Evolutionary conservation across 2,888 invertebrate species (phyloP).

Genomic region (Epirrhoe alternata): DNA sequence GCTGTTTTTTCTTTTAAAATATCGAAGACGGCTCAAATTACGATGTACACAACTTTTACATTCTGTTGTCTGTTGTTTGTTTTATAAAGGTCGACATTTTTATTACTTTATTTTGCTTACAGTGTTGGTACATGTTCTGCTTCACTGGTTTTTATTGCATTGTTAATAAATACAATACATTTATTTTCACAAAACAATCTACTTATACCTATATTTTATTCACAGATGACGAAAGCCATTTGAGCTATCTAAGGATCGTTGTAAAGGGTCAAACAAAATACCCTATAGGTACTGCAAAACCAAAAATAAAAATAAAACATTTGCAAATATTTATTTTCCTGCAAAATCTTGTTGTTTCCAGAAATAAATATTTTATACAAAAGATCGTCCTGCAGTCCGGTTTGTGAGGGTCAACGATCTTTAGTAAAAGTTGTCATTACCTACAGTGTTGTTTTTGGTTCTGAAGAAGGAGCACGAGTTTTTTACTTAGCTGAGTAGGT

Average conservation of each 20-base stretch:
- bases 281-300: too few relatives aligned
- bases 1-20: slow-evolving; percentile 1
- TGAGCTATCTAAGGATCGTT: too few relatives aligned
- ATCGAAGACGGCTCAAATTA: not conserved
- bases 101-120: not conserved
- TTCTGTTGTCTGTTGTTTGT: not conserved
- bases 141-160: not conserved
- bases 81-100: not conserved
- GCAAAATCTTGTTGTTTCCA: not conserved
- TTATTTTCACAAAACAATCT: not conserved
- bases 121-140: not conserved
- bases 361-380: not conserved
- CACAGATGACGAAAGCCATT: too few relatives aligned
- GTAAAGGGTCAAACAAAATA: too few relatives aligned
- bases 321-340: not conserved
- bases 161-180: not conserved
- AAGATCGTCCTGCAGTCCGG: not conserved
- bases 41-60: not conserved
- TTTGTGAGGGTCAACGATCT: not conserved
- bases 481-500: too few relatives aligned
- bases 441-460: not conserved
- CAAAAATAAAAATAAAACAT: too few relatives aligned
- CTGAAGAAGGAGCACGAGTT: not conserved
- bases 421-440: not conserved
- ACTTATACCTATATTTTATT: not conserved